A percentile compares a stretch with the other conserved stretches of the same genome.
phyloP scores from a whole-genome alignment of 2,888 invertebrate genomes.

The Ferdinandea cuprea region DNA sequence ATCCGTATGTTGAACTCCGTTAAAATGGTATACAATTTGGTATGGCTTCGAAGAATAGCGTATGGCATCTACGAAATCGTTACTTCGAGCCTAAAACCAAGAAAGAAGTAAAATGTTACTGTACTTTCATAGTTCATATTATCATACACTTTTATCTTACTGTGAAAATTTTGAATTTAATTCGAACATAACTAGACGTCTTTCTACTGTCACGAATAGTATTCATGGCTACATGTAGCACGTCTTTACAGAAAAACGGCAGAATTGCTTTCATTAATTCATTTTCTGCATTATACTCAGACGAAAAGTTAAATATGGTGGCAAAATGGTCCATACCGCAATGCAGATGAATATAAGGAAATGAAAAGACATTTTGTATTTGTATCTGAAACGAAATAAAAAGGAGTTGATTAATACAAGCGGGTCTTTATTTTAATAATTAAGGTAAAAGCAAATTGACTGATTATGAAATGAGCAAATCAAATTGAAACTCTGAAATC shows the following conservation, averaged over 20 bases:
- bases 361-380: constrained; percentile 35
- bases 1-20: constrained; percentile 30
- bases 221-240: neutral
- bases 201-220: neutral
- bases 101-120: too few relatives aligned
- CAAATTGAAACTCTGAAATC: too few relatives aligned
- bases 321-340: constrained; percentile 35
- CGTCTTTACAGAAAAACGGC: constrained; percentile 31
- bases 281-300: neutral
- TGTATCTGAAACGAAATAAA: constrained; percentile 44
- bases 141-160: constrained; percentile 6
- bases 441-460: neutral
- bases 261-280: constrained; percentile 36
- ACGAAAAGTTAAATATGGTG: constrained; percentile 35
- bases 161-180: constrained; percentile 38
- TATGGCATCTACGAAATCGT: constrained; percentile 35
- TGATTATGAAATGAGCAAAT: too few relatives aligned
- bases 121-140: too few relatives aligned
- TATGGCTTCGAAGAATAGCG: constrained; percentile 12
- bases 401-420: neutral
- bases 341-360: constrained; percentile 7
- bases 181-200: constrained; percentile 13
- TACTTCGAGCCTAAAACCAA: constrained; percentile 3
- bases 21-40: constrained; percentile 32
- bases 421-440: neutral